Base-by-base conservation (phyloP, 2,797 vertebrate genomes). In the Falco berigora region DNA sequence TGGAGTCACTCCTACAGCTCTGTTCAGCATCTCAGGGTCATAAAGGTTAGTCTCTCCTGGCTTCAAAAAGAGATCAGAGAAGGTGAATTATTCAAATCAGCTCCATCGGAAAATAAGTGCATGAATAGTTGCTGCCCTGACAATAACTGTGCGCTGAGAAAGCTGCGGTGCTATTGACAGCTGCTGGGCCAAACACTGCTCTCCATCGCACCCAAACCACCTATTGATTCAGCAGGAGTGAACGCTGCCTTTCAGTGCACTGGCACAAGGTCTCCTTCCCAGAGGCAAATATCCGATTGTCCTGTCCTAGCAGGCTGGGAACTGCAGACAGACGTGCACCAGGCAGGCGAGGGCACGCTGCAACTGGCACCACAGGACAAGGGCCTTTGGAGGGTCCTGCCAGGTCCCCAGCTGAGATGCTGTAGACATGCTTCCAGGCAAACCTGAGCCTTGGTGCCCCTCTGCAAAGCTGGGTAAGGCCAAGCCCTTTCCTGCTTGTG, bases 241-340 rank as follows among this genome's bases (percentile, higher is more conserved):
- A 62, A 85, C 32, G 24, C 59, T 78, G 93, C 81, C 88, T 62
- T 24, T 74, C 9, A 0, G 6, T 52, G 34, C n/a, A 7, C 36
- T 64, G 61, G 27, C 74, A 76, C 79, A 80, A 96, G 52, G 81
- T 96, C 91, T 95, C 95, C 92, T 97, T 97, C 94, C 96, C 95
- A 53, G 78, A 93, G 94, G 96, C 96, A 77, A 74, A 88, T 82
- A 93, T 90, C 87, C 1, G 2, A 86, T 92, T 93, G 86, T 78
- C 81, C 91, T 40, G 58, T 63, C 90, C 90, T 5, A 5, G 67
- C 69, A 89, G 76, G 25, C 73, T 58, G 72, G 77, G 36, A 81
- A 55, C 52, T 19, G 85, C 63, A n/a, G 93, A 53, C 2, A 0
- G 61, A 58, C 3, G 0, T 32, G 67, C 42, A 22, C 0, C 1